A percentile compares a stretch with the other conserved stretches of the same genome.
Evolutionary conservation across 2,113 vertebrate species (phyloP).

Genomic region (Dendropsophus ebraccatus): DNA sequence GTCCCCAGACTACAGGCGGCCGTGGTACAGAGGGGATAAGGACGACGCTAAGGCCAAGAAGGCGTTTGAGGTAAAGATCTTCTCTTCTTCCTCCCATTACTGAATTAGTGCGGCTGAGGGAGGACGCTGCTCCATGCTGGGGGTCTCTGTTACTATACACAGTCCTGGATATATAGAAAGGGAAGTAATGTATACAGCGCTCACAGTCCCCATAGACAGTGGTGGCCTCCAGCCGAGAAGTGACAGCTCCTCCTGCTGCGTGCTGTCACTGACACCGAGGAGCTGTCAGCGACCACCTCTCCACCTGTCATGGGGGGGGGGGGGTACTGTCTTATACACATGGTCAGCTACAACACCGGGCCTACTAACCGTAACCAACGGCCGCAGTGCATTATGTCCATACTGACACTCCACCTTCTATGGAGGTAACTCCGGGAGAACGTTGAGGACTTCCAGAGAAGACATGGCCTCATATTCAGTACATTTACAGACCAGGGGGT

Average conservation of each 20-base stretch:
- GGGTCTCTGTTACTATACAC: no score
- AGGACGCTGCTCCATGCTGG: no score
- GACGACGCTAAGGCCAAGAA: constrained; percentile 76
- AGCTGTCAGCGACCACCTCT: background rate
- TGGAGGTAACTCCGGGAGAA: background rate
- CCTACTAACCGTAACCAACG: no score
- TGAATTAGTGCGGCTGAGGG: no score
- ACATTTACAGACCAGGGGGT: no score
- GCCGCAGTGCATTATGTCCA: background rate
- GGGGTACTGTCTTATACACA: no score
- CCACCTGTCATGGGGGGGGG: background rate
- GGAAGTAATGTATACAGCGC: no score
- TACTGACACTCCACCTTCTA: background rate
- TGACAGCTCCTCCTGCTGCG: background rate
- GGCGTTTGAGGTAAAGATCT: constrained; percentile 82
- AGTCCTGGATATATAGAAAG: no score
- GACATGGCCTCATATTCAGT: no score
- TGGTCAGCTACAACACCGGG: no score
- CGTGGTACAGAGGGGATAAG: constrained; percentile 82
- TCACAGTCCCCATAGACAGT: background rate
- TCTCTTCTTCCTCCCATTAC: no score
- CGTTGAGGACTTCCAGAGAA: no score
- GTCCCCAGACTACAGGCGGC: constrained; percentile 66
- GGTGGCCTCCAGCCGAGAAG: background rate
- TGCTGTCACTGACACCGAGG: background rate